These are phyloP conservation scores for Neuroscelio doddi DNA, from an alignment of 2,888 invertebrate species.

Conservation along the genomic window DNA sequence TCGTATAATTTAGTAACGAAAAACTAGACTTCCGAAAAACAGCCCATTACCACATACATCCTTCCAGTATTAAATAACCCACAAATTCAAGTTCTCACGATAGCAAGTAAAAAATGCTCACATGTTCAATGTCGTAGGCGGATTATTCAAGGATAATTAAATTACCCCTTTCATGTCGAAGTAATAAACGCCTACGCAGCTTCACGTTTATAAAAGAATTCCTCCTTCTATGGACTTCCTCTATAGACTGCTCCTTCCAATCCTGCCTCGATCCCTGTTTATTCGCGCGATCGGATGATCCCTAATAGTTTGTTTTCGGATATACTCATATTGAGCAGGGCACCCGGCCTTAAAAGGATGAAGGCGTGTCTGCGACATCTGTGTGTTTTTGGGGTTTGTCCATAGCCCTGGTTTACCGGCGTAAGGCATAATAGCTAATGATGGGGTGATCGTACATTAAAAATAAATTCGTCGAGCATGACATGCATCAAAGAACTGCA, in stretches of 20 bases:
- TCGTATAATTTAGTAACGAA: no score
- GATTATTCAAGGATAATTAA: conserved; percentile 12
- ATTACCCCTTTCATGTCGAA: conserved; percentile 28
- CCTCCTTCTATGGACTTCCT: conserved; percentile 40
- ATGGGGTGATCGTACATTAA: conserved; percentile 57
- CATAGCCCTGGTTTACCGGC: conserved; percentile 48
- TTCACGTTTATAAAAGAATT: conserved; percentile 21
- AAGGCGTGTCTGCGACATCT: conserved; percentile 65
- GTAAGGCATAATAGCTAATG: conserved; percentile 66
- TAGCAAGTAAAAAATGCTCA: conserved; percentile 1
- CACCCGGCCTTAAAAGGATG: conserved; percentile 55
- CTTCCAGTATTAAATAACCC: no score
- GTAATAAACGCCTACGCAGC: conserved; percentile 41
- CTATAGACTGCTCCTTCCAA: conserved; percentile 15
- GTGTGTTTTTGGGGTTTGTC: conserved; percentile 57
- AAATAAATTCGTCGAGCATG: conserved; percentile 44
- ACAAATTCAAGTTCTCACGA: conserved; percentile 19
- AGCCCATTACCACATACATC: no score
- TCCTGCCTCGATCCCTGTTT: conserved; percentile 31
- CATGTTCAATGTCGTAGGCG: conserved; percentile 3
- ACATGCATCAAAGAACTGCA: conserved; percentile 48
- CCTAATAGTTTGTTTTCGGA: conserved; percentile 46
- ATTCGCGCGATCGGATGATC: conserved; percentile 50
- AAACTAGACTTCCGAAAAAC: no score
- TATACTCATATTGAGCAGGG: conserved; percentile 39